Evolutionary conservation across 2,113 vertebrate species (phyloP), one percentile per base, ranked within the genome.

Genomic region (Perccottus glenii): DNA sequence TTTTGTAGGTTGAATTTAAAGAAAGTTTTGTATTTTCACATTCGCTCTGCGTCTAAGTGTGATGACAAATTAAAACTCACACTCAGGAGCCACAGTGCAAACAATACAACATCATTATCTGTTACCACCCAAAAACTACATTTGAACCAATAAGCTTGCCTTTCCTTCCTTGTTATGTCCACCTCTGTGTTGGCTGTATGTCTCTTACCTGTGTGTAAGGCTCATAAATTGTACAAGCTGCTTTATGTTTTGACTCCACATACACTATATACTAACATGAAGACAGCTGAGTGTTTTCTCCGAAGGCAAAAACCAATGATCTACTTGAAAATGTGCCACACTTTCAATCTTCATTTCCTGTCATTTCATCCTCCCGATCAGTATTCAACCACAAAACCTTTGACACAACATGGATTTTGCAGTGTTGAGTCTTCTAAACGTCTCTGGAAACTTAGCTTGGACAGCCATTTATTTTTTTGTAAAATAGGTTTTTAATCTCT

Each of bases 321-420:
- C 16, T 1, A 5, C 9, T 45, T 53, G 16, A 48, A 55, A 64
- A 8, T 5, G 15, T 44, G 42, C 35, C 5, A 7, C 57, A 32
- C 45, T 50, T 62, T 50, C 52, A 67, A 35, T 36, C 16, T 11
- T 56, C 19, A 61, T 56, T 67, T 55, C 16, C n/a, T 57, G 50
- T 11, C 9, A 48, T 66, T 66, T 66, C 43, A 32, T 74, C 50
- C 45, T 50, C 38, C 50, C 12, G 33, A 57, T 68, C 51, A 45
- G 45, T 38, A 49, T 43, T 15, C 57, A 47, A 2, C 11, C 64
- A 38, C 50, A 50, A 60, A 38, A 40, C 49, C 4, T 49, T 14
- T 27, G 19, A 27, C 32, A 40, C 47, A 16, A 9, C 1, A 1
- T 75, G 49, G 51, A 35, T 69, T 43, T 35, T 60, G 52, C 16